Evolutionary conservation across 1,140 invertebrate species (phyloP).

Genomic region (Drosophila lacteicornis): DNA sequence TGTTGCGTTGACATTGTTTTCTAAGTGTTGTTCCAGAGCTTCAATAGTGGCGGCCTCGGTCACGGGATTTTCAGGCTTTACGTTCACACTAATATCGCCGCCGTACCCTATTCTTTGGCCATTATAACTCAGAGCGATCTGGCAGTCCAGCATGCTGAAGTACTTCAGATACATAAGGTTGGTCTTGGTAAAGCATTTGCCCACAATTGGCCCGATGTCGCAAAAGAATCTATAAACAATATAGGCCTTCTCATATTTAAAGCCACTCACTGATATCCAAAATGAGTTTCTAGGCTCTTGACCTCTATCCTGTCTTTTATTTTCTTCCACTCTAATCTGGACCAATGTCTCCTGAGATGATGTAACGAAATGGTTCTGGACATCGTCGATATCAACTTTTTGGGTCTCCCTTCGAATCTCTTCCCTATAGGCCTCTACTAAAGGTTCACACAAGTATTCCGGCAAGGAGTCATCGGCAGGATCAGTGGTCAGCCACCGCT

Average conservation of each 20-base stretch:
- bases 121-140: slow-evolving; percentile 60
- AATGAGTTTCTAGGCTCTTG: slow-evolving; percentile 15
- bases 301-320: not conserved
- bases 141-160: slow-evolving; percentile 25
- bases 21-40: not conserved
- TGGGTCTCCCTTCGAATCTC: not conserved
- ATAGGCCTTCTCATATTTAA: not conserved
- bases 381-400: not conserved
- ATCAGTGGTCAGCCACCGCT: not conserved
- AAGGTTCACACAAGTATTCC: not conserved
- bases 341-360: not conserved
- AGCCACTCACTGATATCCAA: slow-evolving; percentile 60
- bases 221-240: slow-evolving; percentile 56
- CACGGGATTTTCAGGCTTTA: slow-evolving; percentile 32
- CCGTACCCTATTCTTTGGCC: slow-evolving; percentile 58
- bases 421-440: not conserved
- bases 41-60: not conserved
- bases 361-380: not conserved
- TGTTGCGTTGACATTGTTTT: not conserved
- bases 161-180: slow-evolving; percentile 64
- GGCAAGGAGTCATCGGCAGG: not conserved
- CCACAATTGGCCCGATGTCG: slow-evolving; percentile 50
- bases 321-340: not conserved
- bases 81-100: slow-evolving; percentile 51
- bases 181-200: slow-evolving; percentile 19